These are phyloP conservation scores for Cossypha heuglini DNA, from an alignment of 2,797 vertebrate genomes.

Conservation along the genomic window DNA sequence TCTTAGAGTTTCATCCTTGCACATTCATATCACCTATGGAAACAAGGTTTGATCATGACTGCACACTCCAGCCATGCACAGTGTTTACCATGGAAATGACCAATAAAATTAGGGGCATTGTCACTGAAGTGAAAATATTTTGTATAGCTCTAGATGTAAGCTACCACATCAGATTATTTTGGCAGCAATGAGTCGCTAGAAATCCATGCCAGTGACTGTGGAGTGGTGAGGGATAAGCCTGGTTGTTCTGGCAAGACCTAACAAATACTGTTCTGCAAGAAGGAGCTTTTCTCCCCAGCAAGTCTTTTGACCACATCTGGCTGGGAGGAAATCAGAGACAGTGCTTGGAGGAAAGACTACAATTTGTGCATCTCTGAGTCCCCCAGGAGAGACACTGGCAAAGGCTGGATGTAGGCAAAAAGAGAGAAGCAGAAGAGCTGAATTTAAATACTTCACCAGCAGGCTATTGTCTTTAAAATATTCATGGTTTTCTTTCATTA, in stretches of 20 bases:
- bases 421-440: not conserved
- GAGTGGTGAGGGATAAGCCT: not conserved
- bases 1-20: not conserved
- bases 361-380: not conserved
- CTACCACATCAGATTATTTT: not conserved
- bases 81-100: not conserved
- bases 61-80: not conserved
- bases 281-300: not conserved
- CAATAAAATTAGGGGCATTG: not conserved
- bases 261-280: not conserved
- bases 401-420: not conserved
- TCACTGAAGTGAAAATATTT: not conserved
- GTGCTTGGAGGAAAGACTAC: not conserved
- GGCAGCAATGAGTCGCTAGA: not conserved
- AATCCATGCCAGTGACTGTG: not conserved
- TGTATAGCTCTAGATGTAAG: not conserved
- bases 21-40: not conserved
- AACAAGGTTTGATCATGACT: not conserved
- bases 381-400: not conserved
- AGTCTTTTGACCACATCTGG: not conserved
- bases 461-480: slow-evolving; percentile 46
- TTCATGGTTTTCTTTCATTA: slow-evolving; percentile 31
- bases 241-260: not conserved
- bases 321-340: not conserved
- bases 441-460: not conserved